phyloP scores from a whole-genome alignment of 2,113 vertebrate species.

The Atrichornis clamosus region DNA sequence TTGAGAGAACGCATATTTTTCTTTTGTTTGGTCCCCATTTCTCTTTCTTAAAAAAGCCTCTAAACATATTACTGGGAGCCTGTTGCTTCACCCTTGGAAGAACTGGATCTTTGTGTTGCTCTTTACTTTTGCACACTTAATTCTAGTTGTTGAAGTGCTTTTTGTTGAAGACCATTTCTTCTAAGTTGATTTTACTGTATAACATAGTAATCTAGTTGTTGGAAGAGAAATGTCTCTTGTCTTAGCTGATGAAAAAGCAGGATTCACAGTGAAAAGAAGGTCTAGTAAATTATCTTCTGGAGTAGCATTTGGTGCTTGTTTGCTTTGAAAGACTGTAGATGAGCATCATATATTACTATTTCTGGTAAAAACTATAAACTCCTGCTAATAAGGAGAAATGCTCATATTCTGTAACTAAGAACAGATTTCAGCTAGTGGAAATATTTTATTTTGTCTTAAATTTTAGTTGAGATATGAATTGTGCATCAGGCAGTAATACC shows the following conservation, averaged over 20 bases:
- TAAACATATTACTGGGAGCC: neutral
- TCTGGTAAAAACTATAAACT: neutral
- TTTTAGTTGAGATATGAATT: neutral
- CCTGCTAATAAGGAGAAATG: neutral
- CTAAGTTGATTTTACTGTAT: neutral
- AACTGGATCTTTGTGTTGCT: neutral
- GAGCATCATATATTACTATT: neutral
- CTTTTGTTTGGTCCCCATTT: neutral
- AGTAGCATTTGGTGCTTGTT: neutral
- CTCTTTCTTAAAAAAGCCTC: neutral
- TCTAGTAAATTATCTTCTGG: neutral
- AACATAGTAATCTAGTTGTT: neutral
- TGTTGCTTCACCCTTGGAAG: neutral
- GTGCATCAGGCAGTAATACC: neutral
- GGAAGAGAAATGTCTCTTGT: neutral
- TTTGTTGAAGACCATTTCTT: neutral
- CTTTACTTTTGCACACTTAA: neutral
- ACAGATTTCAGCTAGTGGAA: neutral
- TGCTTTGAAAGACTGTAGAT: neutral
- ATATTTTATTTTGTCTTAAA: neutral
- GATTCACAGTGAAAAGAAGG: neutral
- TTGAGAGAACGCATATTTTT: neutral
- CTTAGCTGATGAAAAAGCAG: neutral
- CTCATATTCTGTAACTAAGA: neutral
- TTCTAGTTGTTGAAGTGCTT: neutral